These are phyloP conservation scores for Orthosia incerta DNA, from an alignment of 2,888 invertebrate genomes.

Conservation along the genomic window DNA sequence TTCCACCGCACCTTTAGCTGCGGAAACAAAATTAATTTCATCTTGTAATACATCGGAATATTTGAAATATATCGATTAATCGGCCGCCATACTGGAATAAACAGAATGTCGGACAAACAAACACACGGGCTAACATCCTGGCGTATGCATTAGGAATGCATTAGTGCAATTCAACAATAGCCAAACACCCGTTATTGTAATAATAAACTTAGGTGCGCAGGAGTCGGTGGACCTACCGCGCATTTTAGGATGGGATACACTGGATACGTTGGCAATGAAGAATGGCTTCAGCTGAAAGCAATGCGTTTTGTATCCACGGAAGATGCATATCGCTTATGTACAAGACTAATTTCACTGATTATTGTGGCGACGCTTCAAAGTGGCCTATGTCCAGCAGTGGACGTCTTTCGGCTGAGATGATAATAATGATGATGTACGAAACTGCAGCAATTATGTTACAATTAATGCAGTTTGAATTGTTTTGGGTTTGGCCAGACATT, in stretches of 20 bases:
- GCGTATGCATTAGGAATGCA: slow-evolving; percentile 75
- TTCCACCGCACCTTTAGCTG: slow-evolving; percentile 15
- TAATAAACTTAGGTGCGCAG: slow-evolving; percentile 68
- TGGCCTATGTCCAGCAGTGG: too few species aligned
- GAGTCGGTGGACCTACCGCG: slow-evolving; percentile 64
- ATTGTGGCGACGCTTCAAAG: too few species aligned
- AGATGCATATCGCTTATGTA: background rate
- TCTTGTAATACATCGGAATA: slow-evolving; percentile 50
- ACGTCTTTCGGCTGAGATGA: background rate
- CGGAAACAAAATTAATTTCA: slow-evolving; percentile 54
- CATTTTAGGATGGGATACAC: slow-evolving; percentile 42
- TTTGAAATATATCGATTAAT: slow-evolving; percentile 66
- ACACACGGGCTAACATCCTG: slow-evolving; percentile 71
- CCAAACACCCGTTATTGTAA: slow-evolving; percentile 67
- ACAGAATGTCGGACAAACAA: slow-evolving; percentile 60
- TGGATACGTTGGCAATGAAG: background rate
- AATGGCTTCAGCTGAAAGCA: background rate
- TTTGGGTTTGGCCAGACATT: background rate
- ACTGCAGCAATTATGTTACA: background rate
- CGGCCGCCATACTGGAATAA: slow-evolving; percentile 56
- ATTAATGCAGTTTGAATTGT: background rate
- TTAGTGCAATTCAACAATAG: slow-evolving; percentile 73
- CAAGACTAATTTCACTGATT: too few species aligned
- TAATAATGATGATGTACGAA: background rate
- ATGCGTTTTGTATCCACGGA: background rate